Evolutionary conservation across 2,888 invertebrate species (phyloP), one percentile per base, ranked within the genome.

Genomic region (Drosophila recens): DNA sequence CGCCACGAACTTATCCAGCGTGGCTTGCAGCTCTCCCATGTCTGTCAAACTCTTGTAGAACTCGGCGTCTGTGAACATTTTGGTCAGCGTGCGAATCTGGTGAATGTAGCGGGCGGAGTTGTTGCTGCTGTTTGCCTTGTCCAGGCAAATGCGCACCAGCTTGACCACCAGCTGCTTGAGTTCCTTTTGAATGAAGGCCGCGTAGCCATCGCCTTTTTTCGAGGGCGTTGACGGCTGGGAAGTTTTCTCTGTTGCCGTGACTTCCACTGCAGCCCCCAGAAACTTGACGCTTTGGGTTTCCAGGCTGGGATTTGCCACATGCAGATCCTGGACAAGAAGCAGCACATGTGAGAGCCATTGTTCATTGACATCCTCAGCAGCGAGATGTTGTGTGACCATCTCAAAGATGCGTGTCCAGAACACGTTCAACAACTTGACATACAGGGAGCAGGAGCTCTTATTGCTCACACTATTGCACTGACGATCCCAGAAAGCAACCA

Each of bases 401-500:
- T 79, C 73, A 58, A 84, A 82, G n/a, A 92, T 72, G 17, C 82
- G 65, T n/a, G 70, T 71, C 93, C 93, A 93, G 64, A 93, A 93
- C 30, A 67, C 72, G 34, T 81, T 75, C 40, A 89, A 79, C 61
- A 85, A 80, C 49, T 79, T 82, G 46, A 65, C 54, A 74, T 91
- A 92, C 11, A 92, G 17, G 2, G 90, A 86, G 6, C 87, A 72
- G 4, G 62, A 45, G 27, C 36, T 52, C 3, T 92, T 79, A 34
- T 75, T 74, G 4, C n/a, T 17, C 34, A 54, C 73, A 40, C 45
- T 71, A 54, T 71, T 70, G 40, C 86, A 79, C 57, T 87, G 76
- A 20, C 90, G 94, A 89, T 93, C 93, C 94, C 94, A 95, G 81
- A 94, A 94, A n/a, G 94, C 93, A 38, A 94, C 82, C 38, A 95